Percentiles rank a stretch among this genome's conserved stretches.
Evolutionary conservation across 1,140 invertebrate genomes (phyloP).

Genomic region (Calosoma granatense): DNA sequence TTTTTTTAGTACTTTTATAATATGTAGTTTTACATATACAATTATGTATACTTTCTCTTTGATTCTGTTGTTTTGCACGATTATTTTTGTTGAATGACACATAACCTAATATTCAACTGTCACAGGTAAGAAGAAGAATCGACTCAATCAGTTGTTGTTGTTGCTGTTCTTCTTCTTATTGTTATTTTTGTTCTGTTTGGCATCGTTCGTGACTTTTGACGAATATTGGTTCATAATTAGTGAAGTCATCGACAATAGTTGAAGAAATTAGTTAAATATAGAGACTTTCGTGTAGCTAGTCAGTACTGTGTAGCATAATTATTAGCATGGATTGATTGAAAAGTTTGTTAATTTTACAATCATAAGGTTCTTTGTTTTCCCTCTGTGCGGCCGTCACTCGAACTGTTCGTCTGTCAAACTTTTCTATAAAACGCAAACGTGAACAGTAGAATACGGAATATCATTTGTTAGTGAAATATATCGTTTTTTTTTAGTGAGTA

Average conservation of each 20-base stretch:
- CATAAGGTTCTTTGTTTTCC: no score
- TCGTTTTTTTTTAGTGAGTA: constrained; percentile 7
- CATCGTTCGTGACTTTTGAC: background rate
- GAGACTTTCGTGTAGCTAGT: constrained; percentile 3
- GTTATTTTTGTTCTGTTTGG: background rate
- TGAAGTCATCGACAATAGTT: background rate
- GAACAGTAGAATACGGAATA: background rate
- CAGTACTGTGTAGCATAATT: constrained; percentile 3
- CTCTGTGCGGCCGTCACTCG: background rate
- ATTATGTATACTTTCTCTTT: no score
- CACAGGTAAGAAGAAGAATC: no score
- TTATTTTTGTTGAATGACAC: no score
- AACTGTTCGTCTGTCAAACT: background rate
- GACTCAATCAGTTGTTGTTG: no score
- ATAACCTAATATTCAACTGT: no score
- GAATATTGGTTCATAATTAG: background rate
- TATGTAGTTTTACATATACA: background rate
- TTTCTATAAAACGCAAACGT: background rate
- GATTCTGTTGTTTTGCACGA: no score
- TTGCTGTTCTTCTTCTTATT: no score
- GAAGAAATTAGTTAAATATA: background rate
- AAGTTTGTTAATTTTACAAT: background rate
- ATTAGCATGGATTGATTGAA: constrained; percentile 5
- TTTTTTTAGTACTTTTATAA: background rate
- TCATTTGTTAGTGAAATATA: constrained; percentile 7